Evolutionary conservation across 2,113 vertebrate species (phyloP), one percentile per base, ranked within the genome.

Genomic region (Macrotus californicus): DNA sequence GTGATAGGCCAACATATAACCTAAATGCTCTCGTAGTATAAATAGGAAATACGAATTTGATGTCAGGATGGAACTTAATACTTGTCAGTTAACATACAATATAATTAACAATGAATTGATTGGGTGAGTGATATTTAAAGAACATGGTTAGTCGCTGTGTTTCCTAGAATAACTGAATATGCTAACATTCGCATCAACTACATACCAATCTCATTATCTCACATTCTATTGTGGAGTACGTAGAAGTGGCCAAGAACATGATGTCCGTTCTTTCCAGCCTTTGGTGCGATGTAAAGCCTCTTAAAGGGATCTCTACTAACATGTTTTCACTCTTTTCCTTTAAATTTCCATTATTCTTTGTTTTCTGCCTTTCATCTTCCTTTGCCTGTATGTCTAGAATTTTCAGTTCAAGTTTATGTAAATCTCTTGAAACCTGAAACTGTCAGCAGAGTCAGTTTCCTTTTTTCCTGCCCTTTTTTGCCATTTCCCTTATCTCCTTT

Each of bases 261-360:
- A 92, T 3, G 95, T 29, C 6, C 82, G 52, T 96, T 98, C 98
- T 96, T 98, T 94, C 98, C 98, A 98, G 93, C 97, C 98, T 88
- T 97, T 98, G 15, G 98, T 98, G 83, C 97, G 93, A 82, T 98
- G 8, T 92, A 97, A n/a, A 99, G n/a, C 64, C 98, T n/a, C n/a
- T n/a, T 98, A 85, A 97, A 96, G 5, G 83, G 94, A 87, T 98
- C 98, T 95, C 98, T 97, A 81, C 43, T 93, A 29, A 98, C 61
- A 0, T 97, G 83, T 94, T 89, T 92, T 99, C 96, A 36, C 98
- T 99, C 98, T 99, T 99, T 70, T 99, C 97, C 97, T 98, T 99
- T 36, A 99, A 89, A 86, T 98, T 26, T 97, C 73, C 10, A 98
- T 76, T 92, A 97, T 98, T 94, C 93, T 98, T 95, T 98, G 97